phyloP scores from a whole-genome alignment of 2,113 vertebrate genomes.

The Hippocampus mohnikei region DNA sequence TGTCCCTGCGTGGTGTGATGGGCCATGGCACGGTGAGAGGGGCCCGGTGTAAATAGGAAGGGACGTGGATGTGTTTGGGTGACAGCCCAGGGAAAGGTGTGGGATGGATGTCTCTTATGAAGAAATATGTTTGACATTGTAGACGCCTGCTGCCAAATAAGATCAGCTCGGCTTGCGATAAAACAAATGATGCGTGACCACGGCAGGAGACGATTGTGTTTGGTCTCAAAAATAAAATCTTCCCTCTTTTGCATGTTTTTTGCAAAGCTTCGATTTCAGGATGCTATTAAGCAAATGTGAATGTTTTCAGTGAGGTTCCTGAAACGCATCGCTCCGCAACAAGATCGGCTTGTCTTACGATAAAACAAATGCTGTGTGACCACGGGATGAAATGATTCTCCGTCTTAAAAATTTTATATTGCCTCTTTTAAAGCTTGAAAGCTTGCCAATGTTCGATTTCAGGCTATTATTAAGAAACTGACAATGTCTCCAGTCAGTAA shows the following conservation, averaged over 20 bases:
- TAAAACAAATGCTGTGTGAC: no score
- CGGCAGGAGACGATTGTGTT: background rate
- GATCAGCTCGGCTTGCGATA: constrained; percentile 26
- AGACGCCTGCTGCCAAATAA: constrained; percentile 29
- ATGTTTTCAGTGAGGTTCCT: no score
- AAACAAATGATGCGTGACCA: constrained; percentile 2
- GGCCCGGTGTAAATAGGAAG: constrained; percentile 49
- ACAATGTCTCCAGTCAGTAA: no score
- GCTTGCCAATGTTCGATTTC: no score
- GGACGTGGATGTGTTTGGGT: constrained; percentile 58
- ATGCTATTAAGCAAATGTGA: background rate
- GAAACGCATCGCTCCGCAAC: no score
- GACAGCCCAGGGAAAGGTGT: constrained; percentile 61
- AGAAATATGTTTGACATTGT: constrained; percentile 46
- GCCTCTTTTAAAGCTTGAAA: no score
- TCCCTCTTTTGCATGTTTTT: background rate
- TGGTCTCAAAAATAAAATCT: background rate
- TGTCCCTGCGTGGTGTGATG: constrained; percentile 43
- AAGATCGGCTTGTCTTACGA: no score
- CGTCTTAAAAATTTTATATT: no score
- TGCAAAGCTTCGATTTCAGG: background rate
- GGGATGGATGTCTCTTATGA: constrained; percentile 47
- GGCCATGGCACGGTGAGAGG: constrained; percentile 41
- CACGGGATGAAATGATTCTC: no score
- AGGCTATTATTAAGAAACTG: no score